Percentiles rank a stretch among this genome's conserved stretches.
Conservation (phyloP, 1,140 invertebrate species). For the Gryon sp. region DNA sequence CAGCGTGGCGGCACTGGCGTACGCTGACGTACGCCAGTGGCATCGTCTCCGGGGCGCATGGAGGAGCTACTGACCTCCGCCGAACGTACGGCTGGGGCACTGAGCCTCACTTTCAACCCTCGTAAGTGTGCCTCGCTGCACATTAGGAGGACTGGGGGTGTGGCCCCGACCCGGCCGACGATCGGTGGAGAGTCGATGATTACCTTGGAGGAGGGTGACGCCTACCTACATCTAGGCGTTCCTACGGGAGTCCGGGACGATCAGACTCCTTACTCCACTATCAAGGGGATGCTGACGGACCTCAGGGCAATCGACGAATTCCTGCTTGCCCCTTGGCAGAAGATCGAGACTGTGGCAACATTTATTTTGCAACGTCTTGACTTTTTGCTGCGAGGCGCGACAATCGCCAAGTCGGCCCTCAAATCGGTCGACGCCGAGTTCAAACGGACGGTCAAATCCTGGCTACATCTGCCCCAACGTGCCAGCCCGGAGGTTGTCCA, state of each 20-base stretch:
- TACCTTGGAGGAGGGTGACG: neutral
- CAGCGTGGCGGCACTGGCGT: slow-evolving; percentile 63
- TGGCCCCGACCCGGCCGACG: slow-evolving; percentile 9
- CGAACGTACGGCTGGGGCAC: neutral
- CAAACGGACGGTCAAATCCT: slow-evolving; percentile 58
- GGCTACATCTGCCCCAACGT: slow-evolving; percentile 64
- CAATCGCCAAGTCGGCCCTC: neutral
- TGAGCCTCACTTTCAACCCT: slow-evolving; percentile 62
- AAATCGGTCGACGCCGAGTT: slow-evolving; percentile 49
- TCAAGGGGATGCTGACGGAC: slow-evolving; percentile 39
- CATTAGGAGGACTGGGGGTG: slow-evolving; percentile 8
- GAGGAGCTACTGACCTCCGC: slow-evolving; percentile 28
- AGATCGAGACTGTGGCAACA: slow-evolving; percentile 63
- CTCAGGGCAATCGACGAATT: too few species aligned
- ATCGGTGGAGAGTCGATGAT: too few species aligned
- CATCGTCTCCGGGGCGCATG: slow-evolving; percentile 30
- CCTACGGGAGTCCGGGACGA: slow-evolving; percentile 62
- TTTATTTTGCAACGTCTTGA: too few species aligned
- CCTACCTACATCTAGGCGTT: too few species aligned
- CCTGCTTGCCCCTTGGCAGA: slow-evolving; percentile 73
- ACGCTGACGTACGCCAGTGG: slow-evolving; percentile 62
- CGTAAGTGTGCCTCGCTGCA: slow-evolving; percentile 64
- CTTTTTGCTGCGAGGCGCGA: too few species aligned
- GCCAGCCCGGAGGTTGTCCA: slow-evolving; percentile 64
- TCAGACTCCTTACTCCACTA: slow-evolving; percentile 18